A percentile compares a stretch with the other conserved stretches of the same genome.
These are phyloP conservation scores for Bucco capensis DNA, from an alignment of 2,113 vertebrate species.

Conservation along the genomic window DNA sequence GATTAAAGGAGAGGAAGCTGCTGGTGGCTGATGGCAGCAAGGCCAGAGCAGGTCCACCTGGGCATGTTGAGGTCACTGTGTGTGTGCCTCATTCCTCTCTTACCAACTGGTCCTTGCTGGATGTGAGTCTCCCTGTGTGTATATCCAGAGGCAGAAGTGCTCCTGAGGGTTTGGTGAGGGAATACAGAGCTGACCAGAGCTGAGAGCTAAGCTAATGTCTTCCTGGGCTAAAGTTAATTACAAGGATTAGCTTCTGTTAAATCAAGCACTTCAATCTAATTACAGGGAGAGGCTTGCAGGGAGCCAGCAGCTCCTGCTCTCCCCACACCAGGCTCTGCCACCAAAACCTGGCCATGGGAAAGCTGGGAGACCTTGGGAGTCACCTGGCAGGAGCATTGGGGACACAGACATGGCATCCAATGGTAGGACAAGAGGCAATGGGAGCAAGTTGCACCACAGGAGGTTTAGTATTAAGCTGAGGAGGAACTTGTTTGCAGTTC, in stretches of 20 bases:
- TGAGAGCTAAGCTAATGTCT: background rate
- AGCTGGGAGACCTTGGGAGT: fast-evolving
- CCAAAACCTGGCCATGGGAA: fast-evolving
- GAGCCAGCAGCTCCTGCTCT: background rate
- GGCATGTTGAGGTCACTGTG: background rate
- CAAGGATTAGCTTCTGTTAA: constrained; percentile 11
- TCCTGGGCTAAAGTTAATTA: constrained; percentile 46
- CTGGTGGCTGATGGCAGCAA: background rate
- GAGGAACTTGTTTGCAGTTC: too few relatives aligned
- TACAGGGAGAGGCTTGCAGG: background rate
- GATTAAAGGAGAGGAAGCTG: background rate
- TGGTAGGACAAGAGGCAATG: too few relatives aligned
- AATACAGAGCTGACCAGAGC: background rate
- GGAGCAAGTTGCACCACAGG: too few relatives aligned
- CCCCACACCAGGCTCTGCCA: background rate
- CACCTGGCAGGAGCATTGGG: background rate
- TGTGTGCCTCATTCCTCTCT: fast-evolving
- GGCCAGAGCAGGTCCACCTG: background rate
- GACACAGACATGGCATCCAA: too few relatives aligned
- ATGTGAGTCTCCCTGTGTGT: fast-evolving
- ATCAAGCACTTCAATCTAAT: background rate
- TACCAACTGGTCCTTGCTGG: fast-evolving
- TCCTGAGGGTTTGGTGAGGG: background rate
- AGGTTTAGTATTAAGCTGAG: too few relatives aligned
- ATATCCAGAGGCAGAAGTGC: background rate